Conservation (phyloP, 1,140 invertebrate species). For the Lordiphosa collinella region DNA sequence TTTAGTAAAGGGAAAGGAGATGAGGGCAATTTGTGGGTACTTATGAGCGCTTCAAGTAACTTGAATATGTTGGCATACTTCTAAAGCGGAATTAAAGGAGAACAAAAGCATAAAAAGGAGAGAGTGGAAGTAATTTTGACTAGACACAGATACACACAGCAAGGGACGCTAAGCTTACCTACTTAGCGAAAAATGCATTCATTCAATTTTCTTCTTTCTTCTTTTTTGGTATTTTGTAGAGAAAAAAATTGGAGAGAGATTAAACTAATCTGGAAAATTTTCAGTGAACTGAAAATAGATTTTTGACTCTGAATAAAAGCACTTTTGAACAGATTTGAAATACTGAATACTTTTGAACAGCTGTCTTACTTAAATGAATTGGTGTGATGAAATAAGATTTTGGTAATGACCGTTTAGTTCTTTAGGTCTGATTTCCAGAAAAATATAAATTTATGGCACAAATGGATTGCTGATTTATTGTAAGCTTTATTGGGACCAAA, state of each 20-base stretch:
- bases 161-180: conserved; percentile 4
- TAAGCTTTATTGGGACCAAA: too few species aligned
- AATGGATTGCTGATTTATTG: too few species aligned
- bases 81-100: conserved; percentile 8
- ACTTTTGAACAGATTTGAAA: too few species aligned
- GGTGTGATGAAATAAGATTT: too few species aligned
- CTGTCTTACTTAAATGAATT: too few species aligned
- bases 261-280: too few species aligned
- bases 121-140: background rate
- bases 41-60: conserved; percentile 17
- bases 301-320: too few species aligned
- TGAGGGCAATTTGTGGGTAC: conserved; percentile 14
- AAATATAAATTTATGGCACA: too few species aligned
- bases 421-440: too few species aligned
- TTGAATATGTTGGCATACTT: conserved; percentile 18
- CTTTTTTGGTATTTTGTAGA: background rate
- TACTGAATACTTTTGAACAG: too few species aligned
- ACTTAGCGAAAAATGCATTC: conserved; percentile 10
- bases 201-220: conserved; percentile 2
- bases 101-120: background rate
- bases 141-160: background rate
- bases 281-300: too few species aligned
- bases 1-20: background rate
- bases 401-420: too few species aligned
- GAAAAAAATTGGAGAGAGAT: background rate